A percentile compares a stretch with the other conserved stretches of the same genome.
Conservation (phyloP, 2,797 vertebrate species). For the Typhlichthys subterraneus region DNA sequence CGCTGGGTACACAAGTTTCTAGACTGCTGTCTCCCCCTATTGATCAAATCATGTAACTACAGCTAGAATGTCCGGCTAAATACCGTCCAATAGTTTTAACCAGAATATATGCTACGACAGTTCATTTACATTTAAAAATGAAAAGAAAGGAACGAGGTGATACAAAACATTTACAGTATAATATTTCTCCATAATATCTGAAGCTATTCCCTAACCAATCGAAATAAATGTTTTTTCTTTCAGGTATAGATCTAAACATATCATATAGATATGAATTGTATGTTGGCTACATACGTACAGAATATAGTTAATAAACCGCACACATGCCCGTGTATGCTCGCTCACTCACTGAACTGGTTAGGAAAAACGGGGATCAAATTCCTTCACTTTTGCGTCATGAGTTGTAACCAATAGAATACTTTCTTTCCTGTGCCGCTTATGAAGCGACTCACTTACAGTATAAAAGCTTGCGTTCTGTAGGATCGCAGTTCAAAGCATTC, state of each 20-base stretch:
- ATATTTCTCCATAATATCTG: too few species aligned
- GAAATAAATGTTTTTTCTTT: too few species aligned
- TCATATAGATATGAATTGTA: too few species aligned
- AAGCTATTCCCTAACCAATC: too few species aligned
- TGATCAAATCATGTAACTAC: conserved; percentile 41
- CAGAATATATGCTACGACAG: too few species aligned
- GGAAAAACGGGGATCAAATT: conserved; percentile 55
- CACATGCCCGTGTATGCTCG: conserved; percentile 22
- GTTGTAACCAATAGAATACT: conserved; percentile 53
- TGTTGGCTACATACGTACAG: not conserved
- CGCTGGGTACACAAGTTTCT: conserved; percentile 38
- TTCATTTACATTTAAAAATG: conserved; percentile 10
- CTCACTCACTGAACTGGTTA: conserved; percentile 15
- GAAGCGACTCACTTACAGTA: conserved; percentile 45
- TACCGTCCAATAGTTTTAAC: too few species aligned
- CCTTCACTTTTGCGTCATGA: conserved; percentile 61
- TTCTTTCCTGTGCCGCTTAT: conserved; percentile 50
- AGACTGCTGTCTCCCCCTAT: conserved; percentile 78
- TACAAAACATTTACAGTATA: not conserved
- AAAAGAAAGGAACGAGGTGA: not conserved
- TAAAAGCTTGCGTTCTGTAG: conserved; percentile 43
- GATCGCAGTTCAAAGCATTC: conserved; percentile 67
- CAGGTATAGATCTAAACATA: too few species aligned
- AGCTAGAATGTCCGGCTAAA: not conserved
- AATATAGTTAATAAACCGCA: conserved; percentile 16